Conservation (phyloP, 1,140 invertebrate species). For the Pseudomyrmex concolor region DNA sequence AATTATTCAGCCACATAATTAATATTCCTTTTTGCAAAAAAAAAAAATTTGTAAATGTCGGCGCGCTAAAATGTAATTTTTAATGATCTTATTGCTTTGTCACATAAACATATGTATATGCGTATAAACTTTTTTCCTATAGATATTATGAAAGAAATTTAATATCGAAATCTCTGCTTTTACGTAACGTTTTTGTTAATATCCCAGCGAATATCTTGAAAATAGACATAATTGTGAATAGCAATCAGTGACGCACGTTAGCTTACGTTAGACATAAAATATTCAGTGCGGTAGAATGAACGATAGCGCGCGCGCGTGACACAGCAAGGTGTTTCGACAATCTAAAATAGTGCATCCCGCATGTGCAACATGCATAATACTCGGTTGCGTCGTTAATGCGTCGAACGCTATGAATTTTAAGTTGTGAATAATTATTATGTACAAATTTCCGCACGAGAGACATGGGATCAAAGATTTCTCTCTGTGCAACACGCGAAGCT, state of each 20-base stretch:
- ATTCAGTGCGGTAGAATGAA: slow-evolving; percentile 54
- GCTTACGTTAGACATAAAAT: slow-evolving; percentile 17
- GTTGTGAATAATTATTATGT: not conserved
- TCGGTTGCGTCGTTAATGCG: slow-evolving; percentile 1
- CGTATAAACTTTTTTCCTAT: too few species aligned
- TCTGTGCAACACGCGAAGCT: slow-evolving; percentile 6
- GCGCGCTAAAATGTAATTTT: slow-evolving; percentile 1
- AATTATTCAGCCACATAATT: slow-evolving; percentile 1
- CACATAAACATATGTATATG: not conserved
- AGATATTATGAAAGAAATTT: not conserved
- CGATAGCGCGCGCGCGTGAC: slow-evolving; percentile 53
- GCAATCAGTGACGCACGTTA: slow-evolving; percentile 20
- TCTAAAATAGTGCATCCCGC: slow-evolving; percentile 69
- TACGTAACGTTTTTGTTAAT: not conserved
- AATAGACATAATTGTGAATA: slow-evolving; percentile 14
- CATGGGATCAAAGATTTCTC: not conserved
- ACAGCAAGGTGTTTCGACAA: slow-evolving; percentile 39
- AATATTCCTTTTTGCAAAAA: not conserved
- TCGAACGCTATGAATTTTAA: not conserved
- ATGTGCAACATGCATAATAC: slow-evolving; percentile 49
- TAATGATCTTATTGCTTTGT: slow-evolving; percentile 7
- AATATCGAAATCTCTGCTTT: not conserved
- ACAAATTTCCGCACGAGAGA: not conserved
- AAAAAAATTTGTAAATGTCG: slow-evolving; percentile 24
- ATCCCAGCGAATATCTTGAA: not conserved